phyloP scores from a whole-genome alignment of 2,797 vertebrate genomes.

The Sebastes vulpes region DNA sequence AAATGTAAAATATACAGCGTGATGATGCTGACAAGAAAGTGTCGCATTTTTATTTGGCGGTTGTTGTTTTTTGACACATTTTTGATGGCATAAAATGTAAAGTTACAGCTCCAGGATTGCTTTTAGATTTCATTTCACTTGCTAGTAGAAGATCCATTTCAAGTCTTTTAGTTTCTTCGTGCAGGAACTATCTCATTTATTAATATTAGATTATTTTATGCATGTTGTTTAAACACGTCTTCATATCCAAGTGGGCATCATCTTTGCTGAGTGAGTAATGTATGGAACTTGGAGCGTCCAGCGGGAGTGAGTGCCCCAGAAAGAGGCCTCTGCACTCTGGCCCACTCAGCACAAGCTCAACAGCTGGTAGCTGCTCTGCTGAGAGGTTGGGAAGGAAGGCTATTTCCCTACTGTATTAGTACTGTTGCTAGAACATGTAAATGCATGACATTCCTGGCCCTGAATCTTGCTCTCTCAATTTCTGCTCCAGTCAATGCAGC shows the following conservation, averaged over 20 bases:
- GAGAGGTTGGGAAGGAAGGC: slow-evolving; percentile 13
- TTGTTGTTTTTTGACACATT: not conserved
- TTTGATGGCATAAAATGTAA: not conserved
- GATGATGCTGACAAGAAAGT: not conserved
- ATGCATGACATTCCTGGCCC: not conserved
- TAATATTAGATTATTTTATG: not conserved
- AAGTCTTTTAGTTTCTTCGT: not conserved
- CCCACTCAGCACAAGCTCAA: slow-evolving; percentile 34
- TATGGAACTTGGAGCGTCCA: not conserved
- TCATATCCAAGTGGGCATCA: not conserved
- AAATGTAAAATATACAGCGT: not conserved
- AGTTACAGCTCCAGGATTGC: not conserved
- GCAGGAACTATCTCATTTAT: not conserved
- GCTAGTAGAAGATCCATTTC: not conserved
- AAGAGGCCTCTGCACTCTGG: slow-evolving; percentile 40
- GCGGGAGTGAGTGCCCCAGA: not conserved
- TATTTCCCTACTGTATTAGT: not conserved
- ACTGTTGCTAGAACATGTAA: not conserved
- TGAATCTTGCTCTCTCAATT: not conserved
- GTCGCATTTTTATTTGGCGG: not conserved
- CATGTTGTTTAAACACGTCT: not conserved
- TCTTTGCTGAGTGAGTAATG: slow-evolving; percentile 1
- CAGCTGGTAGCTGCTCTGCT: slow-evolving; percentile 26
- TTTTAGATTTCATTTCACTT: not conserved
- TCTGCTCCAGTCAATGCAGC: not conserved